Conservation (phyloP, 2,888 invertebrate genomes). For the Plagiodera versicolora region DNA sequence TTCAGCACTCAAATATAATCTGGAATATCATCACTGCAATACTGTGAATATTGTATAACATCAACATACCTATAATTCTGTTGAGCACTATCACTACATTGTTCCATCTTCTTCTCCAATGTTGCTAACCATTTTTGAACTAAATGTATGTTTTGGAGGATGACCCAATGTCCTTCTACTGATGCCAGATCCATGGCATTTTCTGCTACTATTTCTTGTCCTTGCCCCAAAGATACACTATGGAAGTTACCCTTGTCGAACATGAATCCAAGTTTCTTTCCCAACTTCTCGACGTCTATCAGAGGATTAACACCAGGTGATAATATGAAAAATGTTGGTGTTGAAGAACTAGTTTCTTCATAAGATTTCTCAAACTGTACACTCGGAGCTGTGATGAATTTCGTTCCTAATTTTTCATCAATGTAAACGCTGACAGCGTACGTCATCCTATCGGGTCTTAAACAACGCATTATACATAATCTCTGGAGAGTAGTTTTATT, state of each 20-base stretch:
- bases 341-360: constrained; percentile 80
- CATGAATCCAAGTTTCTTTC: constrained; percentile 78
- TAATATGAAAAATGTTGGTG: constrained; percentile 91
- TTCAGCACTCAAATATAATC: constrained; percentile 86
- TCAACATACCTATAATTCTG: constrained; percentile 54
- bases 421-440: constrained; percentile 88
- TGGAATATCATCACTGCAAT: constrained; percentile 29
- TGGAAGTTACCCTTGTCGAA: constrained; percentile 83
- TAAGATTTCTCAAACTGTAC: constrained; percentile 84
- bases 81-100: constrained; percentile 69
- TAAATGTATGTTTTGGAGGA: constrained; percentile 90
- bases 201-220: constrained; percentile 92
- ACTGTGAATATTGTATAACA: not conserved
- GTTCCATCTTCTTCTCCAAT: constrained; percentile 90
- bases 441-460: constrained; percentile 92
- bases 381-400: constrained; percentile 77
- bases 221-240: constrained; percentile 92
- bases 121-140: constrained; percentile 86
- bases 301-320: constrained; percentile 94
- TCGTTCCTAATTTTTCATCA: constrained; percentile 83
- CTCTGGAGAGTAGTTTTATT: constrained; percentile 82
- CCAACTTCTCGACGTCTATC: constrained; percentile 88
- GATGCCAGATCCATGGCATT: constrained; percentile 79
- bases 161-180: constrained; percentile 85
- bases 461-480: constrained; percentile 88